phyloP scores from a whole-genome alignment of 2,888 invertebrate species.

The Euspilapteryx auroguttella region DNA sequence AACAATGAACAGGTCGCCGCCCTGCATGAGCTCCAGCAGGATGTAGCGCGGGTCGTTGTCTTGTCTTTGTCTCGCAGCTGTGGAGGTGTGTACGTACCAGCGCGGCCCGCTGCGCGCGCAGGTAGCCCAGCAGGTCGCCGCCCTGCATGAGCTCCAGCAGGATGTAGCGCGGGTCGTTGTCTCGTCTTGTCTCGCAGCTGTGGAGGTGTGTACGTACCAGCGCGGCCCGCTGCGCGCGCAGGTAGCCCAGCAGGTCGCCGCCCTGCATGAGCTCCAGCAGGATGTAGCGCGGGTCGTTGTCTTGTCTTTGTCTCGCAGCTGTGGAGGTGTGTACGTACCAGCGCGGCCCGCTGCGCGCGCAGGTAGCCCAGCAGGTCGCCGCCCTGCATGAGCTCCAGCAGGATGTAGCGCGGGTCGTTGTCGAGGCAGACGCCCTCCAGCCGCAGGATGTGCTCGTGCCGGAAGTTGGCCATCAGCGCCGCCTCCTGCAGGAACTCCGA shows the following conservation, averaged over 20 bases:
- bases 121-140: conserved; percentile 90
- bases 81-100: conserved; percentile 63
- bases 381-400: conserved; percentile 97
- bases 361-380: conserved; percentile 93
- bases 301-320: too few relatives aligned
- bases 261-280: conserved; percentile 98
- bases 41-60: conserved; percentile 92
- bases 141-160: conserved; percentile 98
- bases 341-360: conserved; percentile 75
- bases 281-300: conserved; percentile 90
- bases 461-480: conserved; percentile 95
- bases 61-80: too few relatives aligned
- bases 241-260: conserved; percentile 90
- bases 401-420: conserved; percentile 89
- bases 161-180: conserved; percentile 90
- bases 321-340: conserved; percentile 62
- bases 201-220: conserved; percentile 71
- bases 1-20: conserved; percentile 92
- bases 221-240: conserved; percentile 80
- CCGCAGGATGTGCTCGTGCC: conserved; percentile 92
- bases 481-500: conserved; percentile 96
- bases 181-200: conserved; percentile 87
- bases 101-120: conserved; percentile 80
- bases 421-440: conserved; percentile 94
- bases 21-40: conserved; percentile 97